Evolutionary conservation across 1,140 invertebrate genomes (phyloP).

Genomic region (Scaptomyza graminum): DNA sequence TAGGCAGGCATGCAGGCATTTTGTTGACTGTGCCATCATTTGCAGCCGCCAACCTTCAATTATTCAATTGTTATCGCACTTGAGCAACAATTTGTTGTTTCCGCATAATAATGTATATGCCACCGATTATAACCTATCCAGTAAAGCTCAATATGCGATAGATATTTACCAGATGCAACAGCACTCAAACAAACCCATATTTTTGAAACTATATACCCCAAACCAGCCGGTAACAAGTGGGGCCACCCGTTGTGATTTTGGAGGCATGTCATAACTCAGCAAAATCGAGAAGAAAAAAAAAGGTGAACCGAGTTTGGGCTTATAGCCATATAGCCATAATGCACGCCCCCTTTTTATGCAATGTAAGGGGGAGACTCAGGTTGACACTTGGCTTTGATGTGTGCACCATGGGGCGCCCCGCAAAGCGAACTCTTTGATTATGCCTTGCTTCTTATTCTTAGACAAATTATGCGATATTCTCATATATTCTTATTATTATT

Average conservation of each 20-base stretch:
- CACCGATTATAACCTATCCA: background rate
- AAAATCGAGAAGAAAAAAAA: background rate
- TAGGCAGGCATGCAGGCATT: background rate
- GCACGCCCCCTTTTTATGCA: slow-evolving; percentile 49
- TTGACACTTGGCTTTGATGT: slow-evolving; percentile 49
- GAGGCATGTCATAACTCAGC: slow-evolving; percentile 15
- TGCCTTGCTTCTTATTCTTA: slow-evolving; percentile 51
- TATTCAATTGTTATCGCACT: background rate
- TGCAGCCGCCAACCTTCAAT: background rate
- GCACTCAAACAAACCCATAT: background rate
- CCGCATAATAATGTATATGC: too few species aligned
- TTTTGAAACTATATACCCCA: too few species aligned
- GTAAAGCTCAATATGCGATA: background rate
- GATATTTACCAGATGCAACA: background rate
- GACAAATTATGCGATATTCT: slow-evolving; percentile 15
- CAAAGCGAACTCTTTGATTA: slow-evolving; percentile 41
- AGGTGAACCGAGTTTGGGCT: too few species aligned
- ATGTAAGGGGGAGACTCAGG: slow-evolving; percentile 1
- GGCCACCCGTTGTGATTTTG: slow-evolving; percentile 4
- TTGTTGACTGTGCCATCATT: background rate
- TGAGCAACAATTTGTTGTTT: background rate
- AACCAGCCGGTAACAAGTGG: too few species aligned
- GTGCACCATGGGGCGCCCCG: slow-evolving; percentile 40
- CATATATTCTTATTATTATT: too few species aligned
- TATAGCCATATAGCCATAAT: background rate